Evolutionary conservation across 1,140 invertebrate species (phyloP), one percentile per base, ranked within the genome.

Genomic region (Nomia melanderi): DNA sequence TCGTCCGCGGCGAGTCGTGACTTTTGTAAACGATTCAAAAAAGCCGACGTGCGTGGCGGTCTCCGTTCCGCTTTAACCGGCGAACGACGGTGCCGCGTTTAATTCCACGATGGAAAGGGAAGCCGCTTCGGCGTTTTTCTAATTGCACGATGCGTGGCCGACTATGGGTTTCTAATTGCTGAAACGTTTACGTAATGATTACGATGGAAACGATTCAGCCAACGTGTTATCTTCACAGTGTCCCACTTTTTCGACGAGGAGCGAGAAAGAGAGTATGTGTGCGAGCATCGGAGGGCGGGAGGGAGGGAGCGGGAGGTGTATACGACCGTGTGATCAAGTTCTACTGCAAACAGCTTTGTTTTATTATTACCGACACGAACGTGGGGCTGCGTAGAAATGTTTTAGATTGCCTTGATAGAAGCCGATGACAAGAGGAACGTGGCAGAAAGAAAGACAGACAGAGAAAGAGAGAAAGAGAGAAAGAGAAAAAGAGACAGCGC

Each of bases 151-250:
- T 65, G 33, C 36, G 14, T 47, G n/a, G 31, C n/a, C 39, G 33
- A 73, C 29, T 33, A 53, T 81, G 29, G 47, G 71, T 75, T 39
- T 29, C 14, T 36, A 69, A 77, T 80, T 73, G 56, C 12, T 64
- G 29, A 62, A 77, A 79, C 31, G 53, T 83, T 84, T 83, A 77
- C 67, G 63, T 83, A 84, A 80, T 47, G 29, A 82, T 79, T 53
- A 56, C 63, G 29, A 20, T 31, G 41, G 64, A 73, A 50, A 62
- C 36, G 17, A 77, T 67, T 65, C 44, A 63, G 53, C n/a, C 44
- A 23, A 57, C 47, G 31, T 39, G 64, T 82, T 82, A 70, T 78
- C 79, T 69, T 78, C 27, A 25, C 29, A 36, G 41, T 56, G 76
- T 78, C 54, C 76, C 31, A 83, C 64, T 78, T 83, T 83, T n/a